These are phyloP conservation scores for Chelon labrosus DNA, from an alignment of 2,797 vertebrate genomes.

Conservation along the genomic window DNA sequence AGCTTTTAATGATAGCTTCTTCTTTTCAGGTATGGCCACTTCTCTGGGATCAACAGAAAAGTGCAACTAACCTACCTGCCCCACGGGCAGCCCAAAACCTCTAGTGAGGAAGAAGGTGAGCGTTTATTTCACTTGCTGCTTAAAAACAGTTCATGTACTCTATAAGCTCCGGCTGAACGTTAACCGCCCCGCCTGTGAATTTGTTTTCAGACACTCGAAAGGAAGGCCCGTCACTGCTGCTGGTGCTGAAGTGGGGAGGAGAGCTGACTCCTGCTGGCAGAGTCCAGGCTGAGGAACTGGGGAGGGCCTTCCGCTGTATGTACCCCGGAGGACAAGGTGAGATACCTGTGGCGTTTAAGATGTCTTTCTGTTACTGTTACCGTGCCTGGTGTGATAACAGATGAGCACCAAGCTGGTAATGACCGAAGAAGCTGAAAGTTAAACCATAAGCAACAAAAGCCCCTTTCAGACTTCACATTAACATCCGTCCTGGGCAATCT, in stretches of 20 bases:
- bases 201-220: conserved; percentile 84
- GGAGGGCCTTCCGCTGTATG: conserved; percentile 96
- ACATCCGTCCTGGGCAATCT: no score
- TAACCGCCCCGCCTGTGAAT: not conserved
- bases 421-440: not conserved
- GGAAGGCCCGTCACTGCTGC: conserved; percentile 89
- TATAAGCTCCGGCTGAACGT: not conserved
- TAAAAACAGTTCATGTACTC: not conserved
- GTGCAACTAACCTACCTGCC: conserved; percentile 97
- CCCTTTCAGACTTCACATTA: no score
- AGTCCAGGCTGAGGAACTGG: conserved; percentile 96
- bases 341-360: not conserved
- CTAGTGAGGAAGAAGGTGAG: conserved; percentile 95
- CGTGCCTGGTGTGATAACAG: no score
- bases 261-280: conserved; percentile 94
- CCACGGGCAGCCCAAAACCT: conserved; percentile 92
- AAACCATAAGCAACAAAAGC: not conserved
- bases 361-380: not conserved
- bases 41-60: conserved; percentile 99
- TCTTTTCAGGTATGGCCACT: conserved; percentile 94
- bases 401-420: not conserved
- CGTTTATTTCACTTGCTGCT: not conserved
- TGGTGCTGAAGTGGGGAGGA: conserved; percentile 97
- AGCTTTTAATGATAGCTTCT: conserved; percentile 1
- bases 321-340: conserved; percentile 97